Evolutionary conservation across 2,113 vertebrate species (phyloP).

Genomic region (Odontophorus gujanensis): DNA sequence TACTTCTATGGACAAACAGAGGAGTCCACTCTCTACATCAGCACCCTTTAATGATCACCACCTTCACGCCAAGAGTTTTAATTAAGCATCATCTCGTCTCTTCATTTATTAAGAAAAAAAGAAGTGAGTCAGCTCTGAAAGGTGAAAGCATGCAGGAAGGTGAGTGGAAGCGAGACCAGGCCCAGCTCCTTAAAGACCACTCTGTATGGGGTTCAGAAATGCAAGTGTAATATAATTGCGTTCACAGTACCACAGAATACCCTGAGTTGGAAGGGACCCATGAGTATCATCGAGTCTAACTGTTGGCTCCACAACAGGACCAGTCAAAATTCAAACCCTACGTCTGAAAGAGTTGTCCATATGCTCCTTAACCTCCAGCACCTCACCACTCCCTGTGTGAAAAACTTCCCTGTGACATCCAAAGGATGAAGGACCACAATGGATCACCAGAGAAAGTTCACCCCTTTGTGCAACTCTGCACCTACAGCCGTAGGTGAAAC

Average conservation of each 20-base stretch:
- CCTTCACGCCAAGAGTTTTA: neutral
- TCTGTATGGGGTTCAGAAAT: neutral
- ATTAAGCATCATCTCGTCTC: neutral
- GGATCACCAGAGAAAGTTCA: neutral
- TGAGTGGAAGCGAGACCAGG: neutral
- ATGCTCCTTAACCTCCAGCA: neutral
- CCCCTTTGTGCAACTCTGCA: fast-evolving
- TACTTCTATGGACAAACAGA: slow-evolving; percentile 12
- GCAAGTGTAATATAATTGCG: neutral
- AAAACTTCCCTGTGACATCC: no score
- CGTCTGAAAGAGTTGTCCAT: neutral
- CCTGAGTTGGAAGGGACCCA: neutral
- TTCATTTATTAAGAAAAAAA: neutral
- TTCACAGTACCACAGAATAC: neutral
- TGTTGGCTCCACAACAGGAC: neutral
- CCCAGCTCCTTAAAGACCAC: neutral
- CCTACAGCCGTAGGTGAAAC: neutral
- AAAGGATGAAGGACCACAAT: neutral
- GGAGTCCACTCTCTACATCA: slow-evolving; percentile 13
- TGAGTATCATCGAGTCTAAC: neutral
- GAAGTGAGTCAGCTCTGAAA: slow-evolving; percentile 21
- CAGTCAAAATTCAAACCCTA: neutral
- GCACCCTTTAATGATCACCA: slow-evolving; percentile 37
- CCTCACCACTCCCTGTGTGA: no score
- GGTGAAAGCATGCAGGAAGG: neutral